Base-by-base conservation (phyloP, 2,797 vertebrate genomes). In the Coendou prehensilis region DNA sequence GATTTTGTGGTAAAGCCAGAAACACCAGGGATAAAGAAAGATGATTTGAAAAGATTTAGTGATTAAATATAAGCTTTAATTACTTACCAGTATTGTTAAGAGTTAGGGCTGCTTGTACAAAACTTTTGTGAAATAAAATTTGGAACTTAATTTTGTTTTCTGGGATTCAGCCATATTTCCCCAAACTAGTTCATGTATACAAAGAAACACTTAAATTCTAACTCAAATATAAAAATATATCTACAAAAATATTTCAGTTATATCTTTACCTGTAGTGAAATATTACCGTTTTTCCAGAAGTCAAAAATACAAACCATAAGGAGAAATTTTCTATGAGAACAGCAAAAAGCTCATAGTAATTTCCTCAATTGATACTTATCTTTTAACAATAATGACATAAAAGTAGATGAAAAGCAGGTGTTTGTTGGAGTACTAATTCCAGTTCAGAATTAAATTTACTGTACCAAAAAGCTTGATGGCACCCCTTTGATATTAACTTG, bases 331-430 rank as follows among this genome's bases (percentile, higher is more conserved):
- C 63, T 93, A 95, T 94, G 94, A 97, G 91, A 97, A 85, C 23
- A 95, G 57, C 94, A 96, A 61, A 97, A 76, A 15, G 82, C 6
- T 64, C 87, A 86, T 73, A 95, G 30, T 94, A 5, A 97, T 80
- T 85, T 93, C 80, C 37, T 89, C 0, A 95, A 96, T 91, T 54
- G 33, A 23, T 87, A 84, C 54, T 47, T 95, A 94, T 73, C 71
- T 91, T 97, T 97, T 96, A 96, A 98, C 87, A 41, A 91, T 80
- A 93, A 86, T 59, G 83, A 4, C 85, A 37, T 84, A 97, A 93
- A 95, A 78, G 75, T 17, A 98, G 75, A 98, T 98, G 98, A 96
- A 97, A 98, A 86, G 28, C 96, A 98, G 95, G 96, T 97, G 92
- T 89, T 97, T 98, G 71, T 73, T 90, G 28, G 64, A 23, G 20